Evolutionary conservation across 2,888 invertebrate genomes (phyloP), one percentile per base, ranked within the genome.

Genomic region (Cephus nigrinus): DNA sequence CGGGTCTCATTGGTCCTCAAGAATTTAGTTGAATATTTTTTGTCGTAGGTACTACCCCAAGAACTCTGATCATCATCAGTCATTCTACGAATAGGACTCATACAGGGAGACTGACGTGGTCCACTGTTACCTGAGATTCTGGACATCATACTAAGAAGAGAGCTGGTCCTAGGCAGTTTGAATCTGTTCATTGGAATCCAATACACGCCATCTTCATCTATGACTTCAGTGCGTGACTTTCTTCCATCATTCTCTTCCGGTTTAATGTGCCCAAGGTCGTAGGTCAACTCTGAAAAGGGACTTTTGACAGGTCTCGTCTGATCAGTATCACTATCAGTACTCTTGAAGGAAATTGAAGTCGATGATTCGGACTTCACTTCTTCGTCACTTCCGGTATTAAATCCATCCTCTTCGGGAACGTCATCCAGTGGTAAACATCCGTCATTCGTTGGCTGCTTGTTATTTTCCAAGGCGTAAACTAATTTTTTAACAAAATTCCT

Each of bases 141-240:
- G 55, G 55, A 55, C 36, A 55, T 68, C 68, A 84, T 76, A 75
- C 86, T 88, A n/a, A 86, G 72, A 1, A 82, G 74, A 2, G 88
- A 86, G 74, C 87, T 88, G 4, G 83, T 84, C 12, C 87, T 80
- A 31, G 83, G 84, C 30, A 84, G 32, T 9, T 80, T 78, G n/a
- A 75, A 68, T 31, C 73, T 76, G 5, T 80, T 69, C 34, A 84
- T 76, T 0, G 86, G 84, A 69, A 86, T 85, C 88, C 89, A 88
- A 55, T 85, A 85, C 1, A 87, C 85, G 3, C 81, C 79, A 12
- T 86, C 85, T 0, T 86, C 83, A 15, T 78, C 69, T 30, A 36
- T 75, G 40, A 55, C 23, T 23, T 36, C 75, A 9, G 71, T 55
- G 72, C 35, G 71, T 4, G 71, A 40, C 0, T 85, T 84, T 4